Percentiles rank a stretch among this genome's conserved stretches.
Conservation (phyloP, 2,797 vertebrate genomes). For the Amazona finschi region DNA sequence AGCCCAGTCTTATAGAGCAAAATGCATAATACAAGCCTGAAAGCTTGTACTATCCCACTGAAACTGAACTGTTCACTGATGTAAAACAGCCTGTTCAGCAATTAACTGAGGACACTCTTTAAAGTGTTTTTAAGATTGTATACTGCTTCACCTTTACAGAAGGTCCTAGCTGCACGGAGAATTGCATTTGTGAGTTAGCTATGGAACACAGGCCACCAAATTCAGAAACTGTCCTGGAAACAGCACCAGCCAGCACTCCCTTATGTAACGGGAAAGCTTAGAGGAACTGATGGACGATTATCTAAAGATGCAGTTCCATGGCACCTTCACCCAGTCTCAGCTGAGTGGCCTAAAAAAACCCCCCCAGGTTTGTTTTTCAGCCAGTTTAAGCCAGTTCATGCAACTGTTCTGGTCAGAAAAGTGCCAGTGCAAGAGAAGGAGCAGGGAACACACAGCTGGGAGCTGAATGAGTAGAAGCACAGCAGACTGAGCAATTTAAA, state of each 20-base stretch:
- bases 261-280: not conserved
- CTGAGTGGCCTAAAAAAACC: not conserved
- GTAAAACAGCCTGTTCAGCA: not conserved
- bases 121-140: not conserved
- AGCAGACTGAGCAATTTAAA: not conserved
- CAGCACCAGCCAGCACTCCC: not conserved
- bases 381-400: not conserved
- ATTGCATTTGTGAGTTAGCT: not conserved
- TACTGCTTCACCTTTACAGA: not conserved
- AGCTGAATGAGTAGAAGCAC: not conserved
- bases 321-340: constrained; percentile 3
- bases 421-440: not conserved
- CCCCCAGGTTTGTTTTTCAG: not conserved
- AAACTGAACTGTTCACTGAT: not conserved
- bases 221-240: not conserved
- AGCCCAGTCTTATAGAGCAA: not conserved
- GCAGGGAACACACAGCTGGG: not conserved
- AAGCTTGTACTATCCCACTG: not conserved
- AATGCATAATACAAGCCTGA: not conserved
- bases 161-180: not conserved
- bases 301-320: not conserved
- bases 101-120: not conserved
- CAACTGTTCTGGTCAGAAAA: constrained; percentile 1
- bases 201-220: not conserved
- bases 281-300: not conserved